Evolutionary conservation across 2,113 vertebrate species (phyloP), one percentile per base, ranked within the genome.

Genomic region (Recurvirostra avosetta): DNA sequence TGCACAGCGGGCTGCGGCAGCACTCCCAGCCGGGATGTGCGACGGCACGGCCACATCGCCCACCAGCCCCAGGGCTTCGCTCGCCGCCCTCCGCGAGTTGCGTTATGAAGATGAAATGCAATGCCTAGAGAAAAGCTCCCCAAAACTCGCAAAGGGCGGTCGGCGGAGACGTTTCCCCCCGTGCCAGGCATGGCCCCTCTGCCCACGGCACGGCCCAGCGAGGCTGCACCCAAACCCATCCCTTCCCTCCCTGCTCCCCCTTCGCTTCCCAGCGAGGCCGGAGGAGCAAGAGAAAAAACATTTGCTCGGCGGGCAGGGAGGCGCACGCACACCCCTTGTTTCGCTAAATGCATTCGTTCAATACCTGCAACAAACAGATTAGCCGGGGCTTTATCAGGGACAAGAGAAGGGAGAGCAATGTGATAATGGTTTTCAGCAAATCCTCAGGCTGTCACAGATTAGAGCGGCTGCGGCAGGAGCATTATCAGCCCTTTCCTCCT

Each of bases 361-460:
- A 99, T 99, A 98, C 98, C 98, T 99, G 98, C 98, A 99, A 99
- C 99, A 99, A 99, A 99, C 99, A 99, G 99, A 99, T 99, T 99
- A 99, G 98, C 98, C 85, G 76, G 96, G 97, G 98, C 98, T 98
- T 99, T 99, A 99, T 99, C 99, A 97, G 98, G 98, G 98, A 98
- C 98, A 98, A 98, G 98, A 98, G 98, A 98, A 94, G 92, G 86
- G 96, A 96, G 94, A 93, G 96, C 94, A 90, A 98, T 97, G 98
- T 99, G 99, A 99, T 99, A 99, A 99, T 99, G 99, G 99, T 98
- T 99, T 99, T 98, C 99, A 99, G 98, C 99, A 98, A 98, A 99
- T 99, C 98, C 98, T 98, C 97, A 58, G 98, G 97, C 98, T 99
- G 98, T 98, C 98, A 98, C 98, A 99, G 99, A 99, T 99, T 99